Conservation (phyloP, 2,797 vertebrate species). For the Macropodus opercularis region DNA sequence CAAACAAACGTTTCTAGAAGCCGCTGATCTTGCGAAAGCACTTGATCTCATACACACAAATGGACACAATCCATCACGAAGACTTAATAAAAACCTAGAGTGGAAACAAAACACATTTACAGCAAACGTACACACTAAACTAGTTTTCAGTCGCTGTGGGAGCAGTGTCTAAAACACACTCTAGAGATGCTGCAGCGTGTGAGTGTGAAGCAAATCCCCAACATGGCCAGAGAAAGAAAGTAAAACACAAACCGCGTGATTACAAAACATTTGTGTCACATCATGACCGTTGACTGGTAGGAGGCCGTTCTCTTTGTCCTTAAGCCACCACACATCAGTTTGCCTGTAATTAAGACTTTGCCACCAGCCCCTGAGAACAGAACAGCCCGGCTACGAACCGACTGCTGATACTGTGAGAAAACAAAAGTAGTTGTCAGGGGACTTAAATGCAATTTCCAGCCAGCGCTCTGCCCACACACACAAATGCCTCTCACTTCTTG, state of each 20-base stretch:
- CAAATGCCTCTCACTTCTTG: background rate
- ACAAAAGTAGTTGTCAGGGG: conserved; percentile 24
- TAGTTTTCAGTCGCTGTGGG: background rate
- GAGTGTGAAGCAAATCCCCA: background rate
- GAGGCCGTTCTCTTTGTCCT: conserved; percentile 6
- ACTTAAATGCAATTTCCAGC: conserved; percentile 16
- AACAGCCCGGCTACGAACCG: conserved; percentile 6
- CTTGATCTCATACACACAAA: too few relatives aligned
- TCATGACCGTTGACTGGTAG: background rate
- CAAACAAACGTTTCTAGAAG: too few relatives aligned
- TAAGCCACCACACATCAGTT: background rate
- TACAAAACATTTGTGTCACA: background rate
- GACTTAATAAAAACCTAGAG: too few relatives aligned
- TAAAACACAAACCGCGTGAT: too few relatives aligned
- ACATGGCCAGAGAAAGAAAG: background rate
- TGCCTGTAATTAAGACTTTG: conserved; percentile 3
- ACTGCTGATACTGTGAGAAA: conserved; percentile 23
- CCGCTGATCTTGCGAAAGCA: too few relatives aligned
- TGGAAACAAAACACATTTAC: background rate
- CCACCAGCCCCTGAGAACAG: background rate
- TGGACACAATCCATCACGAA: background rate
- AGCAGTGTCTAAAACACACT: background rate
- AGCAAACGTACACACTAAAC: background rate
- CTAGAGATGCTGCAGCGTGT: background rate
- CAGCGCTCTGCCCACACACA: conserved; percentile 26